Conservation (phyloP, 1,140 invertebrate genomes). For the Amyelois transitella region DNA sequence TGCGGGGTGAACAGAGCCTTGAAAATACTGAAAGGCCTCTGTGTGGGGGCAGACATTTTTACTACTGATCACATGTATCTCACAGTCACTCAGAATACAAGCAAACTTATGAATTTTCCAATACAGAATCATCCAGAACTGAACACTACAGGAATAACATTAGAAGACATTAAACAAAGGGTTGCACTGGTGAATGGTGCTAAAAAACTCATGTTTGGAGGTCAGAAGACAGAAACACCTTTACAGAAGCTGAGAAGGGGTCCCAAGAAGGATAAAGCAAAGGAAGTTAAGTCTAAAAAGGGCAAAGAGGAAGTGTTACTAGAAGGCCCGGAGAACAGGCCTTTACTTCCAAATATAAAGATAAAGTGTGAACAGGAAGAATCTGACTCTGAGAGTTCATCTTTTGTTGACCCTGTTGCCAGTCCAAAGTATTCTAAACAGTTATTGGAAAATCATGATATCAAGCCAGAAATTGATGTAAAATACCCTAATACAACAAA, state of each 20-base stretch:
- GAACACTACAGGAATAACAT: slow-evolving; percentile 58
- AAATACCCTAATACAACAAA: slow-evolving; percentile 38
- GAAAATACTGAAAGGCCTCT: too few relatives aligned
- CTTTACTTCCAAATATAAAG: slow-evolving; percentile 56
- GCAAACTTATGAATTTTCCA: too few relatives aligned
- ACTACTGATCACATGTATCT: too few relatives aligned
- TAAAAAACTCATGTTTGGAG: slow-evolving; percentile 66
- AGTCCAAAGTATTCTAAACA: slow-evolving; percentile 49
- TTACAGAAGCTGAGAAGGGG: slow-evolving; percentile 46
- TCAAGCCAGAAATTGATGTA: slow-evolving; percentile 51
- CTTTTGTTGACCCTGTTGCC: slow-evolving; percentile 44
- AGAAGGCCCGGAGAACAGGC: slow-evolving; percentile 48
- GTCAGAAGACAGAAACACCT: slow-evolving; percentile 46
- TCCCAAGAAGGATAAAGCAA: slow-evolving; percentile 38
- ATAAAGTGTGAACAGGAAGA: slow-evolving; percentile 63
- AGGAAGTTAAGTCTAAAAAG: slow-evolving; percentile 25
- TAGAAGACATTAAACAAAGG: slow-evolving; percentile 66
- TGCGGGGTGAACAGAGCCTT: too few relatives aligned
- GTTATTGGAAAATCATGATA: slow-evolving; percentile 38
- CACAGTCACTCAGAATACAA: too few relatives aligned
- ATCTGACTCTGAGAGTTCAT: slow-evolving; percentile 58
- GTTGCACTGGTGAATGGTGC: slow-evolving; percentile 58
- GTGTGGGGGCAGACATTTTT: too few relatives aligned
- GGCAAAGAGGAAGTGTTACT: slow-evolving; percentile 36
- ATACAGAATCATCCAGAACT: slow-evolving; percentile 66